A percentile compares a stretch with the other conserved stretches of the same genome.
Conservation (phyloP, 2,888 invertebrate species). For the Embidobia sp. region DNA sequence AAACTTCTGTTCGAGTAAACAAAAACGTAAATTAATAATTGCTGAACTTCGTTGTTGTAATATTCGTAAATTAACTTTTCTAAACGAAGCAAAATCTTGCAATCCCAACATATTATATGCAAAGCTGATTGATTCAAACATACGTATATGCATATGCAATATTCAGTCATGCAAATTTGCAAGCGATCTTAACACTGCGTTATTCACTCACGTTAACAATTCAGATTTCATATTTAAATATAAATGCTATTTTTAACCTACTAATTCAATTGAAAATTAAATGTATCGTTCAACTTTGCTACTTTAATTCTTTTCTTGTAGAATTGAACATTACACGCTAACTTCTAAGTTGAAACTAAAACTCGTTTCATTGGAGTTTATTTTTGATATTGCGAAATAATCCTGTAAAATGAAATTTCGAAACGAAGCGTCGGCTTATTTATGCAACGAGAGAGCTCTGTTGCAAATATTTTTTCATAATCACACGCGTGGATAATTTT, state of each 20-base stretch:
- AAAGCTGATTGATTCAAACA: slow-evolving; percentile 62
- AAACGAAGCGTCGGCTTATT: background rate
- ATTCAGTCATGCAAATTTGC: slow-evolving; percentile 56
- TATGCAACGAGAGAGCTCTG: background rate
- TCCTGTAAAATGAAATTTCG: slow-evolving; percentile 3
- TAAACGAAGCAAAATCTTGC: slow-evolving; percentile 44
- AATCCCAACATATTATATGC: slow-evolving; percentile 47
- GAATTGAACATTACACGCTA: background rate
- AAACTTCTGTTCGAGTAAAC: too few relatives aligned
- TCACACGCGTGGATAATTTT: slow-evolving; percentile 27
- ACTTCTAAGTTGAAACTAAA: background rate
- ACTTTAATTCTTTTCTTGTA: too few relatives aligned
- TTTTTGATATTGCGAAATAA: slow-evolving; percentile 17
- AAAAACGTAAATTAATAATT: background rate
- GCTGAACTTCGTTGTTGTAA: too few relatives aligned
- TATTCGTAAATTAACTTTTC: slow-evolving; percentile 26
- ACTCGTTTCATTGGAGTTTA: slow-evolving; percentile 7
- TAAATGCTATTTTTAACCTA: background rate
- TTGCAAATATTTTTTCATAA: slow-evolving; percentile 27
- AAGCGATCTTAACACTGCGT: slow-evolving; percentile 48
- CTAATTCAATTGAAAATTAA: background rate
- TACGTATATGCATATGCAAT: slow-evolving; percentile 51
- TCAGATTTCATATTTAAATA: slow-evolving; percentile 21
- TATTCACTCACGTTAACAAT: slow-evolving; percentile 40
- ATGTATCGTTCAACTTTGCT: too few relatives aligned